phyloP scores from a whole-genome alignment of 2,113 vertebrate species.

The Genyomyrus donnyi region DNA sequence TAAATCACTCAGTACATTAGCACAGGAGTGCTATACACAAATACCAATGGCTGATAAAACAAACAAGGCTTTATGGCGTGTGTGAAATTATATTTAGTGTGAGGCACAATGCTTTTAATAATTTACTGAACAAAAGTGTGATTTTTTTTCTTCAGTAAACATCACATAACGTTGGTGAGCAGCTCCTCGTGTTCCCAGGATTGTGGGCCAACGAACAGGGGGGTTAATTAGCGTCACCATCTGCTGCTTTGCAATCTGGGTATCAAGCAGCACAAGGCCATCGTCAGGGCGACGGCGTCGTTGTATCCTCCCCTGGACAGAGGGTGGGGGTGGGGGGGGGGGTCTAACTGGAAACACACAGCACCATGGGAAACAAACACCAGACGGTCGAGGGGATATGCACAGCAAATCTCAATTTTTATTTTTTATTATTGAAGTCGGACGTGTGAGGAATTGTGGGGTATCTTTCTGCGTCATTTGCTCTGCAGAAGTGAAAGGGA shows the following conservation, averaged over 20 bases:
- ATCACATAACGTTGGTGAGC: not conserved
- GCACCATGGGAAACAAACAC: not conserved
- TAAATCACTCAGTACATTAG: not conserved
- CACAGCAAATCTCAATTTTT: not conserved
- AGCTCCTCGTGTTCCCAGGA: not conserved
- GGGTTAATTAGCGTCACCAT: constrained; percentile 37
- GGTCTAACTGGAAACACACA: not conserved
- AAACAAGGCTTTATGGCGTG: not conserved
- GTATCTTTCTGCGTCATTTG: not conserved
- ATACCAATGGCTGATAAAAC: not conserved
- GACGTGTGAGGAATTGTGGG: not conserved
- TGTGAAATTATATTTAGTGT: not conserved
- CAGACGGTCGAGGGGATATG: not conserved
- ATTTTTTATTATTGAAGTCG: not conserved
- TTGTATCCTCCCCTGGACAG: constrained; percentile 17
- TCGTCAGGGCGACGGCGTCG: constrained; percentile 28
- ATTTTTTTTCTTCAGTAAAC: not conserved
- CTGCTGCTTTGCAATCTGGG: constrained; percentile 40
- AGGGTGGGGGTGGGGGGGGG: not conserved
- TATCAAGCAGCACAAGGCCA: constrained; percentile 26
- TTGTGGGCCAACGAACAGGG: too few species aligned
- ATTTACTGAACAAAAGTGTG: not conserved
- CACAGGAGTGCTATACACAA: not conserved
- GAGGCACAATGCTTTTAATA: not conserved
- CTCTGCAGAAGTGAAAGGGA: not conserved